A percentile compares a stretch with the other conserved stretches of the same genome.
These are phyloP conservation scores for Limanda limanda DNA, from an alignment of 2,113 vertebrate genomes.

Conservation along the genomic window DNA sequence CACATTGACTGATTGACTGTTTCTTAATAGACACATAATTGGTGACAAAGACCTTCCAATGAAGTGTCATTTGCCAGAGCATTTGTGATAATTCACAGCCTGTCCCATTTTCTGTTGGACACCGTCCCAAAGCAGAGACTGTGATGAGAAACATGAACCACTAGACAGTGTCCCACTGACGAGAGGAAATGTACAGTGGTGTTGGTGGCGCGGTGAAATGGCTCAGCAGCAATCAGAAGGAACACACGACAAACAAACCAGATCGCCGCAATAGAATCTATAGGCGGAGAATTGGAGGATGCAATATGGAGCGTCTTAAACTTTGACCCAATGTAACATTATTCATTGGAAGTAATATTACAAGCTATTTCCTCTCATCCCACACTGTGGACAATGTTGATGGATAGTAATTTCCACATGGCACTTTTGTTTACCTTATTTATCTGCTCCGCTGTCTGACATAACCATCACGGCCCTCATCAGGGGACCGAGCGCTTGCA, in stretches of 20 bases:
- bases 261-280: conserved; percentile 53
- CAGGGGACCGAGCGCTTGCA: conserved; percentile 61
- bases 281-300: conserved; percentile 54
- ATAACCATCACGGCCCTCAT: conserved; percentile 55
- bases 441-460: conserved; percentile 62
- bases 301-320: conserved; percentile 69
- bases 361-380: conserved; percentile 72
- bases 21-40: conserved; percentile 99
- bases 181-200: conserved; percentile 54
- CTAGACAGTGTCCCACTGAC: conserved; percentile 55
- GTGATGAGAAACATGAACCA: conserved; percentile 70
- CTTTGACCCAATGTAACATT: conserved; percentile 71
- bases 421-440: conserved; percentile 77
- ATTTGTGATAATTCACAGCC: conserved; percentile 86
- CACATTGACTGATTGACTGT: conserved; percentile 95
- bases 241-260: conserved; percentile 65
- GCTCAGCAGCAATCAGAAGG: conserved; percentile 50
- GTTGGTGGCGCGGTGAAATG: conserved; percentile 44
- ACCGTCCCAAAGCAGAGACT: conserved; percentile 74
- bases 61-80: conserved; percentile 88
- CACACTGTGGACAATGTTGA: conserved; percentile 69
- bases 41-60: conserved; percentile 98
- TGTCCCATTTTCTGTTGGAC: conserved; percentile 83
- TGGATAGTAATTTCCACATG: conserved; percentile 76
- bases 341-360: conserved; percentile 79